phyloP scores from a whole-genome alignment of 2,113 vertebrate species.

The Vombatus ursinus region DNA sequence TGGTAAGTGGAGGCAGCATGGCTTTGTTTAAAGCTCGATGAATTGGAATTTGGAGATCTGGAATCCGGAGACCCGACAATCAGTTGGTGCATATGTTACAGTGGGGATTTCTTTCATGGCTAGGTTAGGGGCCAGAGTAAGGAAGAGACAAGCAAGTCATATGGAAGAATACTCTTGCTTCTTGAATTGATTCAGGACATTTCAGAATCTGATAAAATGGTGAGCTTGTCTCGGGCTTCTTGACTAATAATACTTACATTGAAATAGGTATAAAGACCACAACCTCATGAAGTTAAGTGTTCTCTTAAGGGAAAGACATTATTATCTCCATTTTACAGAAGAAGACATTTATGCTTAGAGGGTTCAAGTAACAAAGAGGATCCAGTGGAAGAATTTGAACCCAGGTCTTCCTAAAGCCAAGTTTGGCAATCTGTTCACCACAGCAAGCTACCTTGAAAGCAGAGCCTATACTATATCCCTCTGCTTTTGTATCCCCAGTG shows the following conservation, averaged over 20 bases:
- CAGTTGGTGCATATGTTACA: background rate
- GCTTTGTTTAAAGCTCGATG: background rate
- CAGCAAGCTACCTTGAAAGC: background rate
- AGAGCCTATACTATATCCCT: background rate
- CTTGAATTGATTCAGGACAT: background rate
- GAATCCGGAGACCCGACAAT: background rate
- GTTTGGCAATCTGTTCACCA: background rate
- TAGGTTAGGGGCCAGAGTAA: background rate
- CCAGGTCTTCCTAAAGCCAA: background rate
- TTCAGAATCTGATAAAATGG: background rate
- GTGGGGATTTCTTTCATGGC: background rate
- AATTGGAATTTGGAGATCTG: too few relatives aligned
- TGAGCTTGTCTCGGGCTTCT: background rate
- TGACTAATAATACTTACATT: background rate
- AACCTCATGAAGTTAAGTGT: background rate
- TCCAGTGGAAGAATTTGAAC: too few relatives aligned
- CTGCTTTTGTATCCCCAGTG: background rate
- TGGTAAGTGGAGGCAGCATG: background rate
- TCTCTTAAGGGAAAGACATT: background rate
- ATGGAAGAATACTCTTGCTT: background rate
- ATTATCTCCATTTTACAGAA: background rate
- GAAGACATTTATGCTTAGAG: background rate
- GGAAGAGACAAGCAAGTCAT: background rate
- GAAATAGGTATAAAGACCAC: background rate
- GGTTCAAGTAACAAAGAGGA: background rate